Conservation (phyloP, 1,140 invertebrate species). For the Cryptotermes secundus region DNA sequence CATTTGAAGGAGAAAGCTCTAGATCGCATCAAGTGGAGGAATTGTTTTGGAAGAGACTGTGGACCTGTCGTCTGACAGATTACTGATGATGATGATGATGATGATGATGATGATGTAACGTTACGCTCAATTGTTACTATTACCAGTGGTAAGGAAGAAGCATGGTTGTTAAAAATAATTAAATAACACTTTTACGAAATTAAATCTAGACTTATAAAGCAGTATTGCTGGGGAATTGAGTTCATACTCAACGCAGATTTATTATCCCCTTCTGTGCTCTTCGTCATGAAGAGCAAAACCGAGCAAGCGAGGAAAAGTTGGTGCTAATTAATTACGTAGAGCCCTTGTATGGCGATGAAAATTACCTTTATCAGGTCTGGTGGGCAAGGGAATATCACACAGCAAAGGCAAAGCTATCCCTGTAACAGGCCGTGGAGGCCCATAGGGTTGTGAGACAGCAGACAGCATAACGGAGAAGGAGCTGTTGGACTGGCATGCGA, state of each 20-base stretch:
- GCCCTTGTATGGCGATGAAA: slow-evolving; percentile 26
- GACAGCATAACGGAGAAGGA: background rate
- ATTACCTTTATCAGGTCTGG: slow-evolving; percentile 29
- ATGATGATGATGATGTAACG: no score
- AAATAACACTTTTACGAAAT: background rate
- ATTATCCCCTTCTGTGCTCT: background rate
- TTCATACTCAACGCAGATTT: slow-evolving; percentile 4
- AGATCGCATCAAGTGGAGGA: no score
- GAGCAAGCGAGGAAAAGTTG: slow-evolving; percentile 20
- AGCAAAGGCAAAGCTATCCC: no score
- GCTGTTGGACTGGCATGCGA: background rate
- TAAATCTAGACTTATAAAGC: background rate
- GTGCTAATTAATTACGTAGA: slow-evolving; percentile 28
- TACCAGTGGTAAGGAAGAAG: background rate
- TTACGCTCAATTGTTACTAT: no score
- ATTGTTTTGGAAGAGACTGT: no score
- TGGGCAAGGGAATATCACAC: slow-evolving; percentile 1
- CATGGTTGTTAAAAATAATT: background rate
- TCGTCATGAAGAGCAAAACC: background rate
- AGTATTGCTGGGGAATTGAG: background rate
- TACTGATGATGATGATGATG: no score
- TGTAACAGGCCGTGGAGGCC: no score
- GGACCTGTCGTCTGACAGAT: no score
- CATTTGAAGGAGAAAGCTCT: no score
- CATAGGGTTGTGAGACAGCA: no score